phyloP scores from a whole-genome alignment of 2,113 vertebrate genomes.

The Motacilla alba region DNA sequence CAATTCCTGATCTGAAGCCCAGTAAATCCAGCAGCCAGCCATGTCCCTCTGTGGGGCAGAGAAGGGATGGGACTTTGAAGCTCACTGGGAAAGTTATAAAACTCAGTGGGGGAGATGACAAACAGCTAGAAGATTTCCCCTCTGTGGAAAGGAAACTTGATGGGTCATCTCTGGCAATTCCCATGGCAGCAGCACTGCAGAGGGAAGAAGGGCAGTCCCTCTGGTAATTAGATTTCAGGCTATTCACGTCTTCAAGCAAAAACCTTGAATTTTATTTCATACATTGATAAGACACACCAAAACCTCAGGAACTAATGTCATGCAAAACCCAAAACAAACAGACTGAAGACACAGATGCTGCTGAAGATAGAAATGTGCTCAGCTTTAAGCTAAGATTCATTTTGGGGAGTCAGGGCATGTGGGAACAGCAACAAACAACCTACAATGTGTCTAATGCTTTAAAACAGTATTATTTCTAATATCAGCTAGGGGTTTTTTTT shows the following conservation, averaged over 20 bases:
- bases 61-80: neutral
- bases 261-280: neutral
- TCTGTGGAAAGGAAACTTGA: accelerated
- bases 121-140: neutral
- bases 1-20: neutral
- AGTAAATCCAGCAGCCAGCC: neutral
- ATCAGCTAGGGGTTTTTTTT: accelerated
- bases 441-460: neutral
- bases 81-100: neutral
- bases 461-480: neutral
- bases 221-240: neutral
- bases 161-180: neutral
- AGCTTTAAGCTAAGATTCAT: neutral
- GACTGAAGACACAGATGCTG: neutral
- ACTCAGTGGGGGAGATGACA: neutral
- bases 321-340: neutral
- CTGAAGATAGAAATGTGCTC: neutral
- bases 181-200: neutral
- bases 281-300: neutral
- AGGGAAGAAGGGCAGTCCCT: neutral
- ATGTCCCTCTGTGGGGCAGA: neutral
- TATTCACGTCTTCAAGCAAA: neutral
- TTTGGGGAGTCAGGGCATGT: neutral
- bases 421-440: neutral
- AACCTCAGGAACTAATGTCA: neutral